These are phyloP conservation scores for Ptyas mucosa DNA, from an alignment of 2,113 vertebrate species.

Conservation along the genomic window DNA sequence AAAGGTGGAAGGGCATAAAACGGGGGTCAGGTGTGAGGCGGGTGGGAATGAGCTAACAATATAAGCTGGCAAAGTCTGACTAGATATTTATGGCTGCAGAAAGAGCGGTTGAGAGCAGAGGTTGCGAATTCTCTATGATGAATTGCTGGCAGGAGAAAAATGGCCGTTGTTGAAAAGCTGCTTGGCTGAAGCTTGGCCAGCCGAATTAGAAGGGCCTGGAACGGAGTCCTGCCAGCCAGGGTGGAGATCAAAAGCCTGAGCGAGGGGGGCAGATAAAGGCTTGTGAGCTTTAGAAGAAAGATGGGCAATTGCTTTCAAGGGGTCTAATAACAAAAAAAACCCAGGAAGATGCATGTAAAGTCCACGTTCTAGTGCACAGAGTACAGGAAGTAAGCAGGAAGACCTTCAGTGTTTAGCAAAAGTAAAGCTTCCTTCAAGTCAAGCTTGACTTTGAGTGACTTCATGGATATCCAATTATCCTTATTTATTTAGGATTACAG, in stretches of 20 bases:
- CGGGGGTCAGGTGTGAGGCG: neutral
- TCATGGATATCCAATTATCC: neutral
- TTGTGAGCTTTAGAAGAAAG: neutral
- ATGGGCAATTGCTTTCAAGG: neutral
- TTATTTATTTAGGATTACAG: neutral
- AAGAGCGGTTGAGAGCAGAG: neutral
- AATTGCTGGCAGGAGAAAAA: neutral
- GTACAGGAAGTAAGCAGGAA: neutral
- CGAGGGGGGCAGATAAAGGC: neutral
- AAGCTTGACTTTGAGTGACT: neutral
- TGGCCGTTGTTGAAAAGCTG: neutral
- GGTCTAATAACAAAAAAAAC: neutral
- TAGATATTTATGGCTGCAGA: neutral
- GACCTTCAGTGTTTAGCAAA: neutral
- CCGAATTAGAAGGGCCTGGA: neutral
- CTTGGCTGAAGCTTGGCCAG: neutral
- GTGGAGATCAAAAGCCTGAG: neutral
- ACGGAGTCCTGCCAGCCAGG: neutral
- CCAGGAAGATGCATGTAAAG: neutral
- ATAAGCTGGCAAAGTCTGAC: neutral
- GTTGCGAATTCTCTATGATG: neutral
- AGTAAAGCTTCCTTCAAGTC: neutral
- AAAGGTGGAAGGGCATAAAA: neutral
- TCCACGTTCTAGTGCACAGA: neutral
- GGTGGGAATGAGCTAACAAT: neutral